These are phyloP conservation scores for Stenolophus ochropezus DNA, from an alignment of 2,888 invertebrate species.

Conservation along the genomic window DNA sequence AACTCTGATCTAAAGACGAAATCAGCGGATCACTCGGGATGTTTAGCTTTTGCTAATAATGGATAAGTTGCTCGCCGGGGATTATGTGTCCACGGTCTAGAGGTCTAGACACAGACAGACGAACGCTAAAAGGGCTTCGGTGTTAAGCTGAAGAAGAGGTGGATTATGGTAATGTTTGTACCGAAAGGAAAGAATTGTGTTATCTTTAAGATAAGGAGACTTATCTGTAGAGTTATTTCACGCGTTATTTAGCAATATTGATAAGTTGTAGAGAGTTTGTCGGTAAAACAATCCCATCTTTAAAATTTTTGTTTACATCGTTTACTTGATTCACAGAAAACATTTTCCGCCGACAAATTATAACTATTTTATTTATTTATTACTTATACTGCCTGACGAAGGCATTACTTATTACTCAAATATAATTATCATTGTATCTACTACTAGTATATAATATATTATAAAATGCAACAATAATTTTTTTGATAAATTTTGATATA, in stretches of 20 bases:
- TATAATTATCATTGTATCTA: too few species aligned
- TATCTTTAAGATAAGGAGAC: neutral
- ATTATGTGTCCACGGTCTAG: neutral
- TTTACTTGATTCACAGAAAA: too few species aligned
- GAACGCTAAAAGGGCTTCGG: neutral
- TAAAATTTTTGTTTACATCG: neutral
- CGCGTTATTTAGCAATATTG: slow-evolving; percentile 14
- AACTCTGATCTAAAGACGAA: neutral
- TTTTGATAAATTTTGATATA: too few species aligned
- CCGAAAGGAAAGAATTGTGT: neutral
- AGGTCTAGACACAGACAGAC: neutral
- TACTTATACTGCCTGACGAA: too few species aligned
- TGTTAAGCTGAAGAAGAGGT: neutral
- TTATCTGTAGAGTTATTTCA: slow-evolving; percentile 16
- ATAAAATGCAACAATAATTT: too few species aligned
- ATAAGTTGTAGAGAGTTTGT: neutral
- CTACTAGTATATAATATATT: too few species aligned
- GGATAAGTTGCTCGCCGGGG: neutral
- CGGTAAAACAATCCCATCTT: neutral
- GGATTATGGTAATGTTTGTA: neutral
- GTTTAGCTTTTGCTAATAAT: neutral
- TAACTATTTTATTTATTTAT: too few species aligned
- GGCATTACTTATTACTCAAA: too few species aligned
- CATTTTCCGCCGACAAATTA: too few species aligned
- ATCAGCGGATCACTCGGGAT: neutral